These are phyloP conservation scores for Polylopha cassiicola DNA, from an alignment of 2,888 invertebrate species.

Conservation along the genomic window DNA sequence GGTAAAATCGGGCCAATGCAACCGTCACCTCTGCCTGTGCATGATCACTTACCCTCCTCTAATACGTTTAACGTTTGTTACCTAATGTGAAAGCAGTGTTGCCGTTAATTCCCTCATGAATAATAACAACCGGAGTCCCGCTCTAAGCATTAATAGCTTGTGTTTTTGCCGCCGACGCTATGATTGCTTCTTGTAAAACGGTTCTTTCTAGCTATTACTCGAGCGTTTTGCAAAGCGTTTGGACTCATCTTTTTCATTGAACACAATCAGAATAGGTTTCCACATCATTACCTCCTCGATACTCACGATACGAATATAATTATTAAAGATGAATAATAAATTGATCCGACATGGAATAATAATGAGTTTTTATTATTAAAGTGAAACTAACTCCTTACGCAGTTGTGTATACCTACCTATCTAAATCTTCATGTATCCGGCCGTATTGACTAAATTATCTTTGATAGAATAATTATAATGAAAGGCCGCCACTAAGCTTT, in stretches of 20 bases:
- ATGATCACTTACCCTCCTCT: constrained; percentile 29
- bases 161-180: constrained; percentile 64
- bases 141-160: constrained; percentile 52
- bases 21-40: constrained; percentile 28
- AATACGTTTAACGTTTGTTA: constrained; percentile 36
- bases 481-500: too few species aligned
- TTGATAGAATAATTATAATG: too few species aligned
- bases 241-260: constrained; percentile 50
- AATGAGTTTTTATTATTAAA: constrained; percentile 3
- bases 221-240: constrained; percentile 61
- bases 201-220: constrained; percentile 62
- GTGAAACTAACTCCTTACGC: too few species aligned
- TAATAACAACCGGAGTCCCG: constrained; percentile 55
- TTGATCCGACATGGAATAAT: constrained; percentile 1
- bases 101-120: constrained; percentile 66
- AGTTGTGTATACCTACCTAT: too few species aligned
- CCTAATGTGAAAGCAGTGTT: constrained; percentile 28
- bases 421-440: too few species aligned
- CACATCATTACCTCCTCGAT: constrained; percentile 54
- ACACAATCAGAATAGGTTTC: constrained; percentile 49
- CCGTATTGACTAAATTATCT: too few species aligned
- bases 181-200: constrained; percentile 70
- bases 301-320: constrained; percentile 26
- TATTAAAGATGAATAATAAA: constrained; percentile 20
- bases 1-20: too few species aligned